A percentile compares a stretch with the other conserved stretches of the same genome.
phyloP scores from a whole-genome alignment of 1,140 invertebrate genomes.

The Chironomus tepperi region DNA sequence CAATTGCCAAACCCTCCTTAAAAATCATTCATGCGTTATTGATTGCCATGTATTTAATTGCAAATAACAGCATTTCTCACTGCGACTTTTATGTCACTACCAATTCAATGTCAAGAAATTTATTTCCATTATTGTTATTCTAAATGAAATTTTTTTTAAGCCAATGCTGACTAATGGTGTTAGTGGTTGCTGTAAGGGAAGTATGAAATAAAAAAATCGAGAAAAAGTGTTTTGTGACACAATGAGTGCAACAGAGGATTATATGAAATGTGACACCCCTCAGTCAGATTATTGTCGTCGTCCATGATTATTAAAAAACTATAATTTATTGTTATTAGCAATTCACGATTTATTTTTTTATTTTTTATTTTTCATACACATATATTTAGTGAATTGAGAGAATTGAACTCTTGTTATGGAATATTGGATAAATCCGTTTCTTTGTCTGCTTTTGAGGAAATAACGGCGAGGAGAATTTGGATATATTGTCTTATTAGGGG shows the following conservation, averaged over 20 bases:
- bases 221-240: not conserved
- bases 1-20: not conserved
- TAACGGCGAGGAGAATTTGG: too few species aligned
- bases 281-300: not conserved
- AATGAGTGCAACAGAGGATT: not conserved
- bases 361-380: too few species aligned
- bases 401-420: too few species aligned
- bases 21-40: slow-evolving; percentile 21
- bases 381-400: too few species aligned
- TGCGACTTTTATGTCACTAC: not conserved
- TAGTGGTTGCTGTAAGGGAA: not conserved
- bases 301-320: slow-evolving; percentile 21
- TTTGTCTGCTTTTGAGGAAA: too few species aligned
- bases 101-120: slow-evolving; percentile 17
- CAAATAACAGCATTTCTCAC: slow-evolving; percentile 7
- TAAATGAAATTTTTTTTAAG: too few species aligned
- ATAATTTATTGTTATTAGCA: slow-evolving; percentile 22
- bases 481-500: too few species aligned
- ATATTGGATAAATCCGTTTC: too few species aligned
- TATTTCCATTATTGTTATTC: not conserved
- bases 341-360: too few species aligned
- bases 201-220: not conserved
- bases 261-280: slow-evolving; percentile 18
- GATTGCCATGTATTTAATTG: slow-evolving; percentile 21
- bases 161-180: not conserved